Evolutionary conservation across 2,113 vertebrate species (phyloP), one percentile per base, ranked within the genome.

Genomic region (Aphelocoma coerulescens): DNA sequence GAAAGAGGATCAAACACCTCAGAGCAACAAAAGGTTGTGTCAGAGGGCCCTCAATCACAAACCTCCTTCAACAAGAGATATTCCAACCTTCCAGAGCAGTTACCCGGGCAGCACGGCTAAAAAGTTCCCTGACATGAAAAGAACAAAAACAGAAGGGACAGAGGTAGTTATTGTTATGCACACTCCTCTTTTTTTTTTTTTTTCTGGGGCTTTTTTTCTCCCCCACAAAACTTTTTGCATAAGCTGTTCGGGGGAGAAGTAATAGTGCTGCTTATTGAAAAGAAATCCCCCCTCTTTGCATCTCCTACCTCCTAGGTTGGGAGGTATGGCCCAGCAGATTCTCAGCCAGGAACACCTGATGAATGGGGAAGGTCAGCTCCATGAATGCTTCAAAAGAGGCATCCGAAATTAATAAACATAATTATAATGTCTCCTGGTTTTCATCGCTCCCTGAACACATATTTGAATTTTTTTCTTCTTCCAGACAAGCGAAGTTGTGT

Each of bases 91-190:
- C 98, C 98, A 97, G 97, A 98, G 97, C 98, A 98, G 99, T 99
- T 99, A 98, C 99, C 99, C 98, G 13, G 98, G 98, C 98, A 99
- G 98, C 98, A 84, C 97, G 62, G 97, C 98, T 98, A 98, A 98
- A 98, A 98, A 98, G 97, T 98, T 97, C 98, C 98, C 97, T 97
- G 98, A 98, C 98, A 98, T 98, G 98, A 99, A 98, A 98, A 98
- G 98, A 99, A 99, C 98, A 99, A 98, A 99, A 99, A 93, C 93
- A 95, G 97, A 98, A 98, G 98, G 98, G 98, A 99, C 98, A 99
- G 99, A 99, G 99, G 99, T 99, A 99, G 98, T 98, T 98, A 99
- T 99, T 99, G 99, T 99, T 98, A 99, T 99, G 98, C 98, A 98
- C 98, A 98, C 98, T 98, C 94, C 89, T 97, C 93, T 95, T 43